A percentile compares a stretch with the other conserved stretches of the same genome.
Evolutionary conservation across 2,113 vertebrate species (phyloP).

Genomic region (Strigops habroptila): DNA sequence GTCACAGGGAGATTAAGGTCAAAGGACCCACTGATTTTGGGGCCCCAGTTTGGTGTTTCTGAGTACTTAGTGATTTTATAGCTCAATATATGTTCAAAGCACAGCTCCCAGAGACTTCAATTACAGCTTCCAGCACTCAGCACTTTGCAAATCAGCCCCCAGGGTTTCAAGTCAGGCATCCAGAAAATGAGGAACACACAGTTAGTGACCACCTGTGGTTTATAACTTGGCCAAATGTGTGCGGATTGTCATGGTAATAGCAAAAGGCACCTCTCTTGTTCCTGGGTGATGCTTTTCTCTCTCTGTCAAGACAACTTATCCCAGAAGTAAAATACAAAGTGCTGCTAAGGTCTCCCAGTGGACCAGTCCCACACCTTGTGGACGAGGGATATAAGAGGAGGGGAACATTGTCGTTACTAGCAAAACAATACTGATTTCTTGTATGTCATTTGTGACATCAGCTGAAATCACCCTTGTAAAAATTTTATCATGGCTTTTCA

Average conservation of each 20-base stretch:
- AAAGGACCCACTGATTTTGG: conserved; percentile 35
- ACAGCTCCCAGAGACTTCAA: conserved; percentile 57
- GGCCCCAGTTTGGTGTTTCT: conserved; percentile 17
- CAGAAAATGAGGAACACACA: conserved; percentile 67
- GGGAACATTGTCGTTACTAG: background rate
- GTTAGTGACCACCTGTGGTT: conserved; percentile 69
- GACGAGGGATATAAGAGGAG: background rate
- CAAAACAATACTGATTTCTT: background rate
- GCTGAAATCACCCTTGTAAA: background rate
- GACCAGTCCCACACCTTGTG: background rate
- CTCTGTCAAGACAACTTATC: background rate
- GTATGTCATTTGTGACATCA: background rate
- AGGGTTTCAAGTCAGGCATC: conserved; percentile 65
- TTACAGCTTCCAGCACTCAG: conserved; percentile 62
- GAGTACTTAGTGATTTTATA: conserved; percentile 51
- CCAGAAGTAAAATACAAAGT: background rate
- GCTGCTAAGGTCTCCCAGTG: background rate
- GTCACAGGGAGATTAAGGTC: conserved; percentile 50
- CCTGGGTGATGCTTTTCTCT: conserved; percentile 23
- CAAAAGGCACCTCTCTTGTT: conserved; percentile 56
- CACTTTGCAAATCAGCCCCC: conserved; percentile 65
- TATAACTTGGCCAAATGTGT: conserved; percentile 56
- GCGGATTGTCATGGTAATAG: conserved; percentile 52
- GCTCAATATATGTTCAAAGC: conserved; percentile 51
- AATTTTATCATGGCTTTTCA: background rate